Percentiles rank a stretch among this genome's conserved stretches.
Conservation (phyloP, 2,888 invertebrate species). For the Vanessa cardui region DNA sequence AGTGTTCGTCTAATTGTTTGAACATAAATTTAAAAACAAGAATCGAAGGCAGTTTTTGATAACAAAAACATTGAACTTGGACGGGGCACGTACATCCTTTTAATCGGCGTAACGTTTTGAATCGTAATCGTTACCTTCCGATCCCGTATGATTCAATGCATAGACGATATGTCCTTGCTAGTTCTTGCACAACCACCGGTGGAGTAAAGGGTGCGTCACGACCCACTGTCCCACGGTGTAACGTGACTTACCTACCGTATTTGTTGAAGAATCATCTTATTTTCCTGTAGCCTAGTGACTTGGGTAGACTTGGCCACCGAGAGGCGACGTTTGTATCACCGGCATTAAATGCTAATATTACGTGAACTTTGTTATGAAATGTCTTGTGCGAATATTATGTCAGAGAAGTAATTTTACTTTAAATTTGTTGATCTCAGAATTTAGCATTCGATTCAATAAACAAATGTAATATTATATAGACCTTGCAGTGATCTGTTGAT, state of each 20-base stretch:
- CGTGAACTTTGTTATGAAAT: constrained; percentile 30
- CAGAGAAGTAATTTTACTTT: background rate
- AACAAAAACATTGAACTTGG: constrained; percentile 42
- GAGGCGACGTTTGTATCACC: constrained; percentile 23
- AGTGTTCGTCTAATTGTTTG: background rate
- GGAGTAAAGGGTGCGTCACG: constrained; percentile 61
- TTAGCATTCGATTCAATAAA: constrained; percentile 2
- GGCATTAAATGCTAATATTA: constrained; percentile 36
- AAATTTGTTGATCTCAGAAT: background rate
- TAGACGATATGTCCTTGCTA: constrained; percentile 58
- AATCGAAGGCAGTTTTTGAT: constrained; percentile 24
- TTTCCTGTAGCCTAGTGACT: constrained; percentile 59
- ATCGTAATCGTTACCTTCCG: constrained; percentile 42
- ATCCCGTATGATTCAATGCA: constrained; percentile 46
- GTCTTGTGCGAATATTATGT: constrained; percentile 15
- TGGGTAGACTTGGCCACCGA: constrained; percentile 13
- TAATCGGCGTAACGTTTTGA: constrained; percentile 41
- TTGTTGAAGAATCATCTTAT: constrained; percentile 52
- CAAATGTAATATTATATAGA: background rate
- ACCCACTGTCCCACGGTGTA: constrained; percentile 49
- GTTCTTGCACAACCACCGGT: constrained; percentile 56
- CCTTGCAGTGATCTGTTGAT: background rate
- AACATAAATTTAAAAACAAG: constrained; percentile 10
- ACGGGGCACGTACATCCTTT: constrained; percentile 42
- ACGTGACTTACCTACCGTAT: constrained; percentile 71